These are phyloP conservation scores for Solea senegalensis DNA, from an alignment of 2,113 vertebrate genomes.

Conservation along the genomic window DNA sequence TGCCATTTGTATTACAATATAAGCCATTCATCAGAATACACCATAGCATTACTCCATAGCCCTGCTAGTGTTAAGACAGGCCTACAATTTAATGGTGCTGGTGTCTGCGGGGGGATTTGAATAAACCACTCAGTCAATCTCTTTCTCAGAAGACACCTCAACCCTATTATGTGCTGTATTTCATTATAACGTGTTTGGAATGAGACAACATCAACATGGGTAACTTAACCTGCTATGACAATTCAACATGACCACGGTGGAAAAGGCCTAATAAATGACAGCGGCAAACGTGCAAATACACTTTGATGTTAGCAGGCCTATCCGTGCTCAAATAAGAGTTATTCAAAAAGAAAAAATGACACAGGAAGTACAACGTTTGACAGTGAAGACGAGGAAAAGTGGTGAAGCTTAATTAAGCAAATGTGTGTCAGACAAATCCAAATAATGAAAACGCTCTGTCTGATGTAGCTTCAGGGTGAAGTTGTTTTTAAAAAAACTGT, in stretches of 20 bases:
- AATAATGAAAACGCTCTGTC: conserved; percentile 9
- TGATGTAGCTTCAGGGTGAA: too few species aligned
- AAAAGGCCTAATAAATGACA: background rate
- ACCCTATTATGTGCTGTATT: background rate
- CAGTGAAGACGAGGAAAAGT: too few species aligned
- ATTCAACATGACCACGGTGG: conserved; percentile 4
- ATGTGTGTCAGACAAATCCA: conserved; percentile 21
- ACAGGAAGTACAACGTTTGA: background rate
- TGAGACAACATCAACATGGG: background rate
- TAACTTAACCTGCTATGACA: background rate
- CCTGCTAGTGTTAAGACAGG: too few species aligned
- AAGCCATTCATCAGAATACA: too few species aligned
- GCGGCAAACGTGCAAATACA: background rate
- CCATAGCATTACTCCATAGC: too few species aligned
- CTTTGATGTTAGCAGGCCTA: background rate
- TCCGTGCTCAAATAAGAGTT: conserved; percentile 12
- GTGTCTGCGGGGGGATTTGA: background rate
- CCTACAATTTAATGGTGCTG: too few species aligned
- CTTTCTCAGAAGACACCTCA: background rate
- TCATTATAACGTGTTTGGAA: background rate
- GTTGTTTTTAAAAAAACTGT: too few species aligned
- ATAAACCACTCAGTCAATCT: background rate
- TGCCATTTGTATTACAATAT: too few species aligned
- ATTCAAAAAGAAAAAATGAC: conserved; percentile 19
- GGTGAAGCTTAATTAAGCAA: conserved; percentile 4